A percentile compares a stretch with the other conserved stretches of the same genome.
Evolutionary conservation across 2,113 vertebrate species (phyloP).

Genomic region (Pygoscelis antarcticus): DNA sequence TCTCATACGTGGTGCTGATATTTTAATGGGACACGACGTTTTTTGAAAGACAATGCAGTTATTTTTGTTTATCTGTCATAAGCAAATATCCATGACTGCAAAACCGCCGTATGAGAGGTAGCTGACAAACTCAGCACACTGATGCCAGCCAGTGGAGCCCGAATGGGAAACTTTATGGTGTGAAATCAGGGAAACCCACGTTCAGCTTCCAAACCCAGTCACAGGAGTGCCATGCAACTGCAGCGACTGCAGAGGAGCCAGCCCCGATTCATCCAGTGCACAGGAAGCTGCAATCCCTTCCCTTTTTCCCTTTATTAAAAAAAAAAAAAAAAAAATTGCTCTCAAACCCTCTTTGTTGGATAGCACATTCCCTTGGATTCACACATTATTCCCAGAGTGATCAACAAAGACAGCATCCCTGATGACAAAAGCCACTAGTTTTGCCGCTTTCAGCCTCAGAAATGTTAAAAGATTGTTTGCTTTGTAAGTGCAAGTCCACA

Average conservation of each 20-base stretch:
- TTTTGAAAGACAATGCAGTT: neutral
- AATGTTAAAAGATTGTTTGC: slow-evolving; percentile 17
- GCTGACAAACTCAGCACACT: neutral
- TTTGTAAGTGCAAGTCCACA: neutral
- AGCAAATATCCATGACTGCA: neutral
- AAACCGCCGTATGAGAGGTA: fast-evolving
- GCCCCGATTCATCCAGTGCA: neutral
- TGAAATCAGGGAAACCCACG: neutral
- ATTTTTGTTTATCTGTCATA: neutral
- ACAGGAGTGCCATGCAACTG: fast-evolving
- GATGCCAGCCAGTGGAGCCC: neutral
- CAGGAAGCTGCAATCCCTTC: neutral
- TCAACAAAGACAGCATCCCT: neutral
- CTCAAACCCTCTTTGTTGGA: neutral
- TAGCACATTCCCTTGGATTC: neutral
- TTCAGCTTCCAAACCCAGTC: neutral
- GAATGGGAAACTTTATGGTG: neutral
- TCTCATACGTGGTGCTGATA: fast-evolving
- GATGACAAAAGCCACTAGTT: slow-evolving; percentile 39
- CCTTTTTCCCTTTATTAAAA: neutral
- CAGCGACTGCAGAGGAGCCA: neutral
- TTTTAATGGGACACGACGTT: neutral
- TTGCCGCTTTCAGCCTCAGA: neutral
- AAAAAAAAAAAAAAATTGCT: neutral
- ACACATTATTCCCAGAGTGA: neutral